Evolutionary conservation across 2,888 invertebrate species (phyloP).

Genomic region (Fabriciana adippe): DNA sequence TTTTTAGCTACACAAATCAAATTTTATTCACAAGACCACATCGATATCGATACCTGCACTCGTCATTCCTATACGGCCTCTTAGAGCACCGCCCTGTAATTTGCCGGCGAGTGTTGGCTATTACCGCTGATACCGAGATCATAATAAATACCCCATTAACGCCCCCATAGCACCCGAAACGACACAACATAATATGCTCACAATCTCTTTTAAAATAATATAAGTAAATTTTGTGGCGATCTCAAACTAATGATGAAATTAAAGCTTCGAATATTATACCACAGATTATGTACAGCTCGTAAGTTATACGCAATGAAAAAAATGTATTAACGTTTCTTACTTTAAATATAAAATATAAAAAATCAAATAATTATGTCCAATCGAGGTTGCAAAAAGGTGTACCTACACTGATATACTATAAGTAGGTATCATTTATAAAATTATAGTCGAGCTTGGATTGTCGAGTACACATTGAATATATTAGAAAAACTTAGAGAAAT

Average conservation of each 20-base stretch:
- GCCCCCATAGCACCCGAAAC: constrained; percentile 79
- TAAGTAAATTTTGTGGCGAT: constrained; percentile 11
- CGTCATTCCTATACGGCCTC: constrained; percentile 64
- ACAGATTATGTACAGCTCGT: background rate
- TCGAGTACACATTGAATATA: too few species aligned
- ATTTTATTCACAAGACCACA: constrained; percentile 29
- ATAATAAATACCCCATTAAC: constrained; percentile 83
- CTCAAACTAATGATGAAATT: constrained; percentile 19
- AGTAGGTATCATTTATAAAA: too few species aligned
- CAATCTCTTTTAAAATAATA: constrained; percentile 31
- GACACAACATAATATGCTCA: constrained; percentile 53
- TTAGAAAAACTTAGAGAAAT: too few species aligned
- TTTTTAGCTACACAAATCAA: constrained; percentile 4
- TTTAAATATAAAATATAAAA: too few species aligned
- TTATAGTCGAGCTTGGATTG: too few species aligned
- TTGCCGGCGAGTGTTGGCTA: constrained; percentile 82
- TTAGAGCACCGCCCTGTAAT: constrained; percentile 81
- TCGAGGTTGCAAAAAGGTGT: too few species aligned
- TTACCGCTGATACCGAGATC: constrained; percentile 81
- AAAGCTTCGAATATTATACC: background rate
- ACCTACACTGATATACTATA: too few species aligned
- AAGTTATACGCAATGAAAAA: too few species aligned
- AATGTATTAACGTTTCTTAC: too few species aligned
- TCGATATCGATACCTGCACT: constrained; percentile 57
- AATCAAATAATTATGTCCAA: too few species aligned